Evolutionary conservation across 2,113 vertebrate genomes (phyloP).

Genomic region (Noturus placidus): DNA sequence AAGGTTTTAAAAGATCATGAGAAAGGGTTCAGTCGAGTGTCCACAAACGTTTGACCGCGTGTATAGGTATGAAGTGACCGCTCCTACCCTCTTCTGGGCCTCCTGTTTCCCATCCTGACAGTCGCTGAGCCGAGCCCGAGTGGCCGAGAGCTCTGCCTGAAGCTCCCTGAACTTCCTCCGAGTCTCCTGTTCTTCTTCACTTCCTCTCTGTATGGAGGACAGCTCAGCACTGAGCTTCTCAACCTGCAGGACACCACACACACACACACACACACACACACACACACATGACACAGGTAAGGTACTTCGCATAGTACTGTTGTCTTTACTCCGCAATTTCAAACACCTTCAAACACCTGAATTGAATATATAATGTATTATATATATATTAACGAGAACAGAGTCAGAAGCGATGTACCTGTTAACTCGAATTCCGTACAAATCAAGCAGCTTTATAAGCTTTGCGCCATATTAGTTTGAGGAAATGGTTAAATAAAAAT

Average conservation of each 20-base stretch:
- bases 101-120: slow-evolving; percentile 36
- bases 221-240: slow-evolving; percentile 46
- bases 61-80: not conserved
- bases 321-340: not conserved
- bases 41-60: too few species aligned
- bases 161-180: slow-evolving; percentile 31
- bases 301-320: not conserved
- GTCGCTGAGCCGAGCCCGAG: slow-evolving; percentile 36
- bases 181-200: slow-evolving; percentile 27
- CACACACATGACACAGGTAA: slow-evolving; percentile 33
- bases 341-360: too few species aligned
- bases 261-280: slow-evolving; percentile 9
- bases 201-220: slow-evolving; percentile 35
- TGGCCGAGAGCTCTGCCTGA: slow-evolving; percentile 35
- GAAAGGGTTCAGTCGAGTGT: too few species aligned
- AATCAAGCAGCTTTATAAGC: too few species aligned
- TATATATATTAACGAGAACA: not conserved
- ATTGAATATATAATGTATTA: not conserved
- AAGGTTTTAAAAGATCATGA: too few species aligned
- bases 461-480: too few species aligned
- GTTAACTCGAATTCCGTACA: too few species aligned
- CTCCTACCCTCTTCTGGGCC: slow-evolving; percentile 48
- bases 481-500: not conserved
- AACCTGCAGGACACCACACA: slow-evolving; percentile 27
- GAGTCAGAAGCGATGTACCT: too few species aligned